Conservation (phyloP, 2,113 vertebrate genomes). For the Melanostigma gelatinosum region DNA sequence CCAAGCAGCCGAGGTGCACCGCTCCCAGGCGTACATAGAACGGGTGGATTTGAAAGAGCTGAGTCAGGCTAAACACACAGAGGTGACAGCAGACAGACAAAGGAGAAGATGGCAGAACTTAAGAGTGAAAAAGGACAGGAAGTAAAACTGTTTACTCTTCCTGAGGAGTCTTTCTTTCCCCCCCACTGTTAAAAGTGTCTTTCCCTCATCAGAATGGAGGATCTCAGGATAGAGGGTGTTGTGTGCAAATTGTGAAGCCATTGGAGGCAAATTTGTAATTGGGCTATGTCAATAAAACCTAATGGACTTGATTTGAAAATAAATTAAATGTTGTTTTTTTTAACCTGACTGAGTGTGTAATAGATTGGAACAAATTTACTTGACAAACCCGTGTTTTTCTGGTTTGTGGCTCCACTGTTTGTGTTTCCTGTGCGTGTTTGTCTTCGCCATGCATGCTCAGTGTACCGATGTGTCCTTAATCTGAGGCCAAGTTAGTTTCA, state of each 20-base stretch:
- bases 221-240: neutral
- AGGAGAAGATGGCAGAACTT: neutral
- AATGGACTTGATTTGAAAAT: neutral
- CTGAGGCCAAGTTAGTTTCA: conserved; percentile 36
- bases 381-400: neutral
- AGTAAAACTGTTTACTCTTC: neutral
- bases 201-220: neutral
- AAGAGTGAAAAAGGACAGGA: too few relatives aligned
- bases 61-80: neutral
- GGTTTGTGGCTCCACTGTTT: conserved; percentile 1
- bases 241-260: neutral
- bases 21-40: conserved; percentile 31
- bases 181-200: neutral
- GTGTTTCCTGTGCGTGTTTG: conserved; percentile 1
- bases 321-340: neutral
- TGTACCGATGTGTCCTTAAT: conserved; percentile 33
- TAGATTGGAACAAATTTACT: neutral
- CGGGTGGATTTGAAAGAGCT: neutral
- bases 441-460: conserved; percentile 7
- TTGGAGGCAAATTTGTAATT: neutral
- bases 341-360: neutral
- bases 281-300: neutral
- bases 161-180: neutral
- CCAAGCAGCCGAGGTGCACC: neutral
- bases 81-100: conserved; percentile 9